A percentile compares a stretch with the other conserved stretches of the same genome.
Conservation (phyloP, 64 coral and sea anemone genomes). For the Cladopsammia gracilis region DNA sequence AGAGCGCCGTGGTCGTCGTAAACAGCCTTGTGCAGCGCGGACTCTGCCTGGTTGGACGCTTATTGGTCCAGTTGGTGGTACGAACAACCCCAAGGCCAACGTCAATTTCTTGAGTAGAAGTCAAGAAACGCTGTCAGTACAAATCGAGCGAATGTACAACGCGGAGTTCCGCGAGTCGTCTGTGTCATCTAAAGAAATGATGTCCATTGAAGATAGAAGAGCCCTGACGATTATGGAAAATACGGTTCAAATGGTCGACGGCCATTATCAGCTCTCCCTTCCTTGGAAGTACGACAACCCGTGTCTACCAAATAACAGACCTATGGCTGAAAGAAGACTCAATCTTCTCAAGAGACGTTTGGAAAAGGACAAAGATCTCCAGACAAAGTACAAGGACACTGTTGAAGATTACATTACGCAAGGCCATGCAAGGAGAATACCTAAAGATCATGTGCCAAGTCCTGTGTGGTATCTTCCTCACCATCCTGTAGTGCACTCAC, state of each 20-base stretch:
- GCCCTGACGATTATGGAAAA: conserved; percentile 48
- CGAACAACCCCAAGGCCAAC: neutral
- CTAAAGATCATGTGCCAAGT: neutral
- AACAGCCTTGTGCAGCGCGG: conserved; percentile 42
- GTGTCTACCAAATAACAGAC: conserved; percentile 57
- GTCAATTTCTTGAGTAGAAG: neutral
- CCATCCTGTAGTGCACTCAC: conserved; percentile 12
- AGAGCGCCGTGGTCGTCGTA: conserved; percentile 28
- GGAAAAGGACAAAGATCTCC: neutral
- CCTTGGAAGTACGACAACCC: conserved; percentile 37
- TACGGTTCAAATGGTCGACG: conserved; percentile 21
- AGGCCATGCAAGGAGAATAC: conserved; percentile 45
- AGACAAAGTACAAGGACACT: conserved; percentile 50
- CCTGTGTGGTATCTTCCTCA: conserved; percentile 44
- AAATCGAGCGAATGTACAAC: conserved; percentile 43
- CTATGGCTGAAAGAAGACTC: conserved; percentile 51
- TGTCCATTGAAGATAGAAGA: conserved; percentile 61
- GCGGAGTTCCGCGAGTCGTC: conserved; percentile 25
- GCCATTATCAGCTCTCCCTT: conserved; percentile 67
- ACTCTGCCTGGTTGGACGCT: conserved; percentile 50
- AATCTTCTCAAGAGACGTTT: conserved; percentile 29
- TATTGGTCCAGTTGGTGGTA: conserved; percentile 13
- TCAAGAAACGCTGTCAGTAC: conserved; percentile 13
- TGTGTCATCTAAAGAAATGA: neutral
- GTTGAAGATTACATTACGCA: conserved; percentile 37